Percentiles rank a stretch among this genome's conserved stretches.
Conservation (phyloP, 2,888 invertebrate genomes). For the Tachina grossa region DNA sequence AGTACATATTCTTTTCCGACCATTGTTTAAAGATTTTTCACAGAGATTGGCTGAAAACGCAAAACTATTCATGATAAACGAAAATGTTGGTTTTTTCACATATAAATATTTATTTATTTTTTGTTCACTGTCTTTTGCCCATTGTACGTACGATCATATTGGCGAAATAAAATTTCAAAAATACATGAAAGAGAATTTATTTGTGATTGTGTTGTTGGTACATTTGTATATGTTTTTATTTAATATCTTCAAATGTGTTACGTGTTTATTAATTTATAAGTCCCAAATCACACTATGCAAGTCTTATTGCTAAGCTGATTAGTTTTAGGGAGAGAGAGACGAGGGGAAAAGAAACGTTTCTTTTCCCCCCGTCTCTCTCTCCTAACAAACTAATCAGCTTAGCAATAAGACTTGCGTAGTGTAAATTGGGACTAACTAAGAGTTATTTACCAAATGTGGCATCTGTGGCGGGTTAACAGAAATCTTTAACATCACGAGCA, state of each 20-base stretch:
- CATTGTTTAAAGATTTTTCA: constrained; percentile 68
- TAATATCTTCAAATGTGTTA: constrained; percentile 40
- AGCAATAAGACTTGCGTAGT: too few species aligned
- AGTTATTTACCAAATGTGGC: constrained; percentile 50
- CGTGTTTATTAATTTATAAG: constrained; percentile 24
- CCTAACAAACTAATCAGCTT: too few species aligned
- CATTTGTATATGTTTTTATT: constrained; percentile 26
- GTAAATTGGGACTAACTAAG: too few species aligned
- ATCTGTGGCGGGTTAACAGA: constrained; percentile 38
- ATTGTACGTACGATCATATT: constrained; percentile 15
- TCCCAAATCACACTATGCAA: too few species aligned
- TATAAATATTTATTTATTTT: background rate
- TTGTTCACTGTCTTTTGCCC: constrained; percentile 39
- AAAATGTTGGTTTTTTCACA: constrained; percentile 47
- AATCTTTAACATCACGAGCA: background rate
- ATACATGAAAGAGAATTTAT: background rate
- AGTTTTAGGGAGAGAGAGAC: too few species aligned
- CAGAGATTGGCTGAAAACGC: constrained; percentile 68
- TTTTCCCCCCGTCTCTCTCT: too few species aligned
- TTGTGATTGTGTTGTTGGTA: background rate
- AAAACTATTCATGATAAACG: constrained; percentile 44
- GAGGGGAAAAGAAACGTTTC: too few species aligned
- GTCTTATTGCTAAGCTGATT: too few species aligned
- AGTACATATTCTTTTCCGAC: constrained; percentile 8
- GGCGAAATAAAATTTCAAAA: constrained; percentile 19